A percentile compares a stretch with the other conserved stretches of the same genome.
Evolutionary conservation across 2,888 invertebrate species (phyloP).

Genomic region (Noctuana brunneofusca): DNA sequence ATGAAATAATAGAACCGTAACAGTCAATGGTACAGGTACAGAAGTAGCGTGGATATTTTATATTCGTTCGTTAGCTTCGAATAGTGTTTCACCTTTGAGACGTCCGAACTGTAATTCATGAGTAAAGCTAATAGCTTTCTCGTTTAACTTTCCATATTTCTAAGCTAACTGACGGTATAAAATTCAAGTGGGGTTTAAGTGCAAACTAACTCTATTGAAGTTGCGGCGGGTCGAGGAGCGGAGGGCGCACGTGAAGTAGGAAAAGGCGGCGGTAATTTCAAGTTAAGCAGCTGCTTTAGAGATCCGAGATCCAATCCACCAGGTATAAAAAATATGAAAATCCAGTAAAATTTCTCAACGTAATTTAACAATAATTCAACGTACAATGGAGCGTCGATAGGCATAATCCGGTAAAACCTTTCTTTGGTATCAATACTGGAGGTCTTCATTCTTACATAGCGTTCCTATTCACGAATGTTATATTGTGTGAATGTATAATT

Average conservation of each 20-base stretch:
- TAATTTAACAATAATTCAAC: not conserved
- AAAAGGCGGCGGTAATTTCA: slow-evolving; percentile 17
- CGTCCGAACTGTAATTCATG: not conserved
- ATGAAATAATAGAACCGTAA: slow-evolving; percentile 17
- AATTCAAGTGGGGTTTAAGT: slow-evolving; percentile 25
- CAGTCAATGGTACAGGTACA: not conserved
- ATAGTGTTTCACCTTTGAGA: not conserved
- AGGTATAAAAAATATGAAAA: not conserved
- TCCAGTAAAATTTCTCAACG: not conserved
- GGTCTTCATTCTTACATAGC: too few relatives aligned
- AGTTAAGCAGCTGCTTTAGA: not conserved
- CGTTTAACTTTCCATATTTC: slow-evolving; percentile 16
- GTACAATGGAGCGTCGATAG: too few relatives aligned
- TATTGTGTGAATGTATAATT: too few relatives aligned
- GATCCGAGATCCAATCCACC: not conserved
- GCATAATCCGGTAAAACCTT: too few relatives aligned
- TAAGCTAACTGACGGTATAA: slow-evolving; percentile 17
- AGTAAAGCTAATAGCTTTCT: not conserved
- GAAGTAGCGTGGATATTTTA: slow-evolving; percentile 1
- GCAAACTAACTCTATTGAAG: slow-evolving; percentile 27
- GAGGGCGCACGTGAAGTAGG: slow-evolving; percentile 13
- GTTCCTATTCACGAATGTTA: too few relatives aligned
- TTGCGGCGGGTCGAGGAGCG: slow-evolving; percentile 9
- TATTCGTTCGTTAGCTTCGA: slow-evolving; percentile 5
- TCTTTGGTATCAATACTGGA: too few relatives aligned